Conservation (phyloP, 2,888 invertebrate genomes). For the Lasioglossum figueresi region DNA sequence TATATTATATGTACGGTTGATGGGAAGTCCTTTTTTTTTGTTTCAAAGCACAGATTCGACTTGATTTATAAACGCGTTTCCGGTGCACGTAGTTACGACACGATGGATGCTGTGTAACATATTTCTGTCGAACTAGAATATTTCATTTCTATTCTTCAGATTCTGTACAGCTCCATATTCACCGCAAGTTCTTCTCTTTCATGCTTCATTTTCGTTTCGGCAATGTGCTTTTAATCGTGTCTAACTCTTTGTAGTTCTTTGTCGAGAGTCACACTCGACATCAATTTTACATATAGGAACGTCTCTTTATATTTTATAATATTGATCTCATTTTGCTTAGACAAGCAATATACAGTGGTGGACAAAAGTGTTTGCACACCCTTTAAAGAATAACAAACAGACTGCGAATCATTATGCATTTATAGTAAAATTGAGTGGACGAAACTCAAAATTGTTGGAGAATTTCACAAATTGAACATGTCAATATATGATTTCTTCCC, state of each 20-base stretch:
- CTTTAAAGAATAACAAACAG: no score
- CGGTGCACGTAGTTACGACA: background rate
- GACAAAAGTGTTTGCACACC: background rate
- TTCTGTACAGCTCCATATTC: background rate
- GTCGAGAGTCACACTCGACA: background rate
- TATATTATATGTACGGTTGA: conserved; percentile 32
- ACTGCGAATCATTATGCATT: no score
- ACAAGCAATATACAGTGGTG: background rate
- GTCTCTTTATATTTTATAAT: background rate
- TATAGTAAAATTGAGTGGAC: no score
- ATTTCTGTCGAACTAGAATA: background rate
- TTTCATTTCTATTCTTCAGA: background rate
- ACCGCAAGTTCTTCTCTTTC: background rate
- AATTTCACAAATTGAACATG: no score
- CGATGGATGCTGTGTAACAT: background rate
- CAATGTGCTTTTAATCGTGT: background rate
- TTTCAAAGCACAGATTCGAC: conserved; percentile 31
- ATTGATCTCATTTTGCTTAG: background rate
- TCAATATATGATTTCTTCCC: no score
- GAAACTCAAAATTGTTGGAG: no score
- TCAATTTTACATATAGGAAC: background rate
- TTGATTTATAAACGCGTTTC: conserved; percentile 54
- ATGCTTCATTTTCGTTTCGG: background rate
- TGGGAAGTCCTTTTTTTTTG: background rate
- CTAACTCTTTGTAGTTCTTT: background rate